phyloP scores from a whole-genome alignment of 2,888 invertebrate genomes.

The Hypena proboscidalis region DNA sequence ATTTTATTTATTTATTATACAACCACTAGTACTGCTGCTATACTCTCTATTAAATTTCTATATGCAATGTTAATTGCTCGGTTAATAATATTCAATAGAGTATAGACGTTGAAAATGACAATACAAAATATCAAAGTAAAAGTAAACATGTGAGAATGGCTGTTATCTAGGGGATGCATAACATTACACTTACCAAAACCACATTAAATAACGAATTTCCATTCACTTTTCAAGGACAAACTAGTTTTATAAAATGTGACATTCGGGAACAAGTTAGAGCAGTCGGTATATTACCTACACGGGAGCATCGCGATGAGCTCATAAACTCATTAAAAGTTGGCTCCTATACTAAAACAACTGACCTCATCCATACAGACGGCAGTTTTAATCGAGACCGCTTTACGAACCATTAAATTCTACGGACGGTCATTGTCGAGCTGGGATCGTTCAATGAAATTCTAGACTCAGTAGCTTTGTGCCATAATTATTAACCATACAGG shows the following conservation, averaged over 20 bases:
- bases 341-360: conserved; percentile 72
- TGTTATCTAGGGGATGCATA: too few relatives aligned
- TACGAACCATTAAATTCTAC: conserved; percentile 77
- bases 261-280: conserved; percentile 53
- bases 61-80: too few relatives aligned
- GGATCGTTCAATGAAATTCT: conserved; percentile 77
- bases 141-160: too few relatives aligned
- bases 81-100: too few relatives aligned
- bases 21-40: too few relatives aligned
- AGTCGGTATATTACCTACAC: conserved; percentile 47
- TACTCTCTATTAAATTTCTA: too few relatives aligned
- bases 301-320: conserved; percentile 55
- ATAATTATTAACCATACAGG: conserved; percentile 38
- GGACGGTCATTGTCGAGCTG: conserved; percentile 76
- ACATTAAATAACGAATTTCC: conserved; percentile 20
- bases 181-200: conserved; percentile 21
- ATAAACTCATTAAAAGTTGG: conserved; percentile 83
- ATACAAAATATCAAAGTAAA: too few relatives aligned
- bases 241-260: conserved; percentile 57
- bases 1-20: too few relatives aligned
- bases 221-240: conserved; percentile 35
- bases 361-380: conserved; percentile 74
- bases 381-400: conserved; percentile 81
- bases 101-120: too few relatives aligned
- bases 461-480: conserved; percentile 55